phyloP scores from a whole-genome alignment of 1,140 invertebrate species.

The Tetranychus urticae region DNA sequence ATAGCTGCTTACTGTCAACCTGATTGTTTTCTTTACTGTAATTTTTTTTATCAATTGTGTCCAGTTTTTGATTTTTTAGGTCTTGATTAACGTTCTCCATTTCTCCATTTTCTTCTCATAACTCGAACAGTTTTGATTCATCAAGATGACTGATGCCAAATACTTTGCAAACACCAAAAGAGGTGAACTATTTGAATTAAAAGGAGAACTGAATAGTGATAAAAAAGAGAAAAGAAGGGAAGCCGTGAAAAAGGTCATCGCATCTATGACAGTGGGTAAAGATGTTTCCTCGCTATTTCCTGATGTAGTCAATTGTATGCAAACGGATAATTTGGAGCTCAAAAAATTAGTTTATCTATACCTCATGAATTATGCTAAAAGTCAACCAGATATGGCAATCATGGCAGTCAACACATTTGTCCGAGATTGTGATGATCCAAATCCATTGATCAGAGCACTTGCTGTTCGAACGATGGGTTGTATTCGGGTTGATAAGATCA shows the following conservation, averaged over 20 bases:
- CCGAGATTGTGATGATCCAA: constrained; percentile 98
- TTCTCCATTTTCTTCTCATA: too few relatives aligned
- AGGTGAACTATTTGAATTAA: constrained; percentile 92
- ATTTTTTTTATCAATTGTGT: too few relatives aligned
- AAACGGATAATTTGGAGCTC: constrained; percentile 96
- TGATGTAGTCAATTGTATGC: constrained; percentile 99
- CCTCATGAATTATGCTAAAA: constrained; percentile 99
- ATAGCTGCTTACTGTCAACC: too few relatives aligned
- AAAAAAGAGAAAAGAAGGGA: constrained; percentile 99
- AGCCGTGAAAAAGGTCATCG: constrained; percentile 99
- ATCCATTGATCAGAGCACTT: constrained; percentile 89
- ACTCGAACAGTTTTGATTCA: background rate
- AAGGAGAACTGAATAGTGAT: constrained; percentile 96
- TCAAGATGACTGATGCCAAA: constrained; percentile 91
- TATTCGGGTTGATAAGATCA: constrained; percentile 98
- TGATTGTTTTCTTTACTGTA: too few relatives aligned
- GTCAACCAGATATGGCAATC: constrained; percentile 98
- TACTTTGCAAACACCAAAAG: constrained; percentile 99
- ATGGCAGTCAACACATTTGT: constrained; percentile 99
- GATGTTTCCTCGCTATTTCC: constrained; percentile 71
- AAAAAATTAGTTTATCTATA: constrained; percentile 99
- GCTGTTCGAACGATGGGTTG: constrained; percentile 99
- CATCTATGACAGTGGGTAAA: constrained; percentile 96
- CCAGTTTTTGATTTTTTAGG: too few relatives aligned
- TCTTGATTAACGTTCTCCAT: too few relatives aligned